phyloP scores from a whole-genome alignment of 30 jellyfish, hydroid and myxozoan species.

The Hydra vulgaris region DNA sequence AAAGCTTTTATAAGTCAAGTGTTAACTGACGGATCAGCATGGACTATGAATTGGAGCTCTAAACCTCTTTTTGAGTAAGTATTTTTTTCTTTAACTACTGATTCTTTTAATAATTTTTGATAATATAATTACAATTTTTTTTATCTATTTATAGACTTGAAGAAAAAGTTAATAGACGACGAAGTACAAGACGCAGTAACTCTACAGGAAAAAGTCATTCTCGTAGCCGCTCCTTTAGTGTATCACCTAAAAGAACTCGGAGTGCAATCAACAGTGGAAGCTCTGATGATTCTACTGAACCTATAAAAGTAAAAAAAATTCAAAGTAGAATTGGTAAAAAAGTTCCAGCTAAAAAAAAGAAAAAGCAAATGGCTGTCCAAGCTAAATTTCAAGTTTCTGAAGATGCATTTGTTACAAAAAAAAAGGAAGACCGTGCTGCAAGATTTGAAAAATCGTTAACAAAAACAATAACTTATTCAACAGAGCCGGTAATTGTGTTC shows the following conservation, averaged over 20 bases:
- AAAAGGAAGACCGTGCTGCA: conserved; percentile 62
- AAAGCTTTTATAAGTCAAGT: conserved; percentile 48
- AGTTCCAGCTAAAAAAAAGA: neutral
- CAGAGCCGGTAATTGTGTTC: neutral
- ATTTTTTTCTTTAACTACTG: neutral
- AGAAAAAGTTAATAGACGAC: neutral
- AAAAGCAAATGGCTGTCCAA: conserved; percentile 1
- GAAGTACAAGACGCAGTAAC: conserved; percentile 31
- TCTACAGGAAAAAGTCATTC: conserved; percentile 24
- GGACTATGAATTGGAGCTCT: conserved; percentile 72
- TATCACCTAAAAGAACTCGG: conserved; percentile 11
- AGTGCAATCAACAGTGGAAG: conserved; percentile 5
- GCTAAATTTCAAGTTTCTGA: conserved; percentile 12
- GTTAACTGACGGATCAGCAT: conserved; percentile 77
- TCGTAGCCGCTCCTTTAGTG: conserved; percentile 12
- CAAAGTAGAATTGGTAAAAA: conserved; percentile 29
- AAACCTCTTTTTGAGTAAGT: conserved; percentile 73
- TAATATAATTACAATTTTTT: neutral
- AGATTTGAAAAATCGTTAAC: conserved; percentile 39
- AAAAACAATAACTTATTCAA: neutral
- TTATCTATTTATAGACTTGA: neutral
- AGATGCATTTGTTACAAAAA: conserved; percentile 38
- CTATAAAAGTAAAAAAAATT: neutral
- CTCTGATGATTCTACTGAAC: conserved; percentile 18
- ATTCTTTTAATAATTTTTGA: conserved; percentile 2